phyloP scores from a whole-genome alignment of 2,113 vertebrate species.

The Gobio gobio region DNA sequence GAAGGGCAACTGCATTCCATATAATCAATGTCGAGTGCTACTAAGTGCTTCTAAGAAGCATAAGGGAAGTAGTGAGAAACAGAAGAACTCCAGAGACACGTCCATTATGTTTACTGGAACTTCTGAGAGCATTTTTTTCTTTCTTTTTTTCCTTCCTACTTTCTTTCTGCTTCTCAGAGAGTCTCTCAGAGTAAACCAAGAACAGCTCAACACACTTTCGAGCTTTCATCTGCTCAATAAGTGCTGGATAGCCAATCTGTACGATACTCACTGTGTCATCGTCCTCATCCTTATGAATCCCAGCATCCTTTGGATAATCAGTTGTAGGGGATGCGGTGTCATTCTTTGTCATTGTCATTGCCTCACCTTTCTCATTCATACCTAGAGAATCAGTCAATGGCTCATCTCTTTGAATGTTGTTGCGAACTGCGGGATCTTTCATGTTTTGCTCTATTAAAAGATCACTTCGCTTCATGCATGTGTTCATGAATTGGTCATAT shows the following conservation, averaged over 20 bases:
- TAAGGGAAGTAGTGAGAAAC: conserved; percentile 33
- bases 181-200: conserved; percentile 63
- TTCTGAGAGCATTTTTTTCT: conserved; percentile 24
- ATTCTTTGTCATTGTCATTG: conserved; percentile 3
- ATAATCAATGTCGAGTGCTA: background rate
- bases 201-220: conserved; percentile 70
- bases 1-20: background rate
- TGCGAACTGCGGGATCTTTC: background rate
- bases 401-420: background rate
- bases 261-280: conserved; percentile 68
- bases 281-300: background rate
- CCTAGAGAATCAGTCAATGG: background rate
- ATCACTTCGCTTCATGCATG: conserved; percentile 70
- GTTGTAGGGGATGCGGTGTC: background rate
- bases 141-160: conserved; percentile 54
- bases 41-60: conserved; percentile 27
- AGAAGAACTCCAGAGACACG: conserved; percentile 15
- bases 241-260: conserved; percentile 74
- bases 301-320: background rate
- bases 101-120: background rate
- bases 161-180: conserved; percentile 62
- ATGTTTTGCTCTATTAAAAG: conserved; percentile 53
- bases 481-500: conserved; percentile 70
- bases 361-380: background rate
- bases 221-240: conserved; percentile 71